These are phyloP conservation scores for Cosmopolites sordidus DNA, from an alignment of 2,888 invertebrate species.

Conservation along the genomic window DNA sequence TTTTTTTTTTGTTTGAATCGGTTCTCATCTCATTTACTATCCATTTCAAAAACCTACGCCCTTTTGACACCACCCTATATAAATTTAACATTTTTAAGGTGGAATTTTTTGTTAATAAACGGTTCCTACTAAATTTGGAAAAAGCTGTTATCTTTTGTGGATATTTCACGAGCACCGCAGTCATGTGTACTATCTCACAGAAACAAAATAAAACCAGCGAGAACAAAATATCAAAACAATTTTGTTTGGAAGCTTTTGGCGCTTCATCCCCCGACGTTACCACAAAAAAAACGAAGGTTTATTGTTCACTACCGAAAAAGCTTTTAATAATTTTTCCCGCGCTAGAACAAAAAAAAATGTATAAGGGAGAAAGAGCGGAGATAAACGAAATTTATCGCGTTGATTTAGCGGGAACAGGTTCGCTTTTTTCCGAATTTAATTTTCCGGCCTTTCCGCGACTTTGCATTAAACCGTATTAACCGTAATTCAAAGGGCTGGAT, in stretches of 20 bases:
- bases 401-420: conserved; percentile 17
- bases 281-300: neutral
- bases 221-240: neutral
- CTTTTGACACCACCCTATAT: too few relatives aligned
- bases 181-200: too few relatives aligned
- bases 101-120: too few relatives aligned
- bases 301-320: neutral
- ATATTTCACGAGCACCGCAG: too few relatives aligned
- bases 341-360: too few relatives aligned
- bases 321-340: conserved; percentile 9
- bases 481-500: conserved; percentile 19
- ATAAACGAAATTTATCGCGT: conserved; percentile 19
- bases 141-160: too few relatives aligned
- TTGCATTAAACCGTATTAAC: conserved; percentile 25
- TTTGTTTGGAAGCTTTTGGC: neutral
- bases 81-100: too few relatives aligned
- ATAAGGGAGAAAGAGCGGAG: conserved; percentile 1
- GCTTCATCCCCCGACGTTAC: neutral
- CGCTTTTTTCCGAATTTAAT: conserved; percentile 17
- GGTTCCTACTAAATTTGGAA: too few relatives aligned
- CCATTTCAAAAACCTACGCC: too few relatives aligned
- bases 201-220: neutral
- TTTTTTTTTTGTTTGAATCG: too few relatives aligned
- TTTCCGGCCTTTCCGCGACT: conserved; percentile 21
- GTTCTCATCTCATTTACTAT: too few relatives aligned